A percentile compares a stretch with the other conserved stretches of the same genome.
These are phyloP conservation scores for Actinia tenebrosa DNA, from an alignment of 64 coral and sea anemone genomes.

Conservation along the genomic window DNA sequence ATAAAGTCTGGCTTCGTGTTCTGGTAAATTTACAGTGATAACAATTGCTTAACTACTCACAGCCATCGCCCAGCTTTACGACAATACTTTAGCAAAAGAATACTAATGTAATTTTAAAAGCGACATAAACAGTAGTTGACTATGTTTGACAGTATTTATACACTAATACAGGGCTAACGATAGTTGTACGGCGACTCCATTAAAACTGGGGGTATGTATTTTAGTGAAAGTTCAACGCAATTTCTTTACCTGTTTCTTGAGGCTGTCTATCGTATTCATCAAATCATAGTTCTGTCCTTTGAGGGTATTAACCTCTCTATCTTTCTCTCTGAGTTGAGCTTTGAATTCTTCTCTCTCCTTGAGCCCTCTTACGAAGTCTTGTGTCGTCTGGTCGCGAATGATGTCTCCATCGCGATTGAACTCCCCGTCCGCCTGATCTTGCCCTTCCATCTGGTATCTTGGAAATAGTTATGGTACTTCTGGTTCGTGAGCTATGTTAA, in stretches of 20 bases:
- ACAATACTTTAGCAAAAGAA: not conserved
- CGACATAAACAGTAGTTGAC: no score
- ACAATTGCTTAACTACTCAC: not conserved
- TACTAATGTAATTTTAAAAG: not conserved
- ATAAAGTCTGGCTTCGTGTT: not conserved
- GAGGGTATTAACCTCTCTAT: constrained; percentile 61
- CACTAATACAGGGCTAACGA: no score
- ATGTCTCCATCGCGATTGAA: not conserved
- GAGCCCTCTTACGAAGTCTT: constrained; percentile 83
- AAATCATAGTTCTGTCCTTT: constrained; percentile 87
- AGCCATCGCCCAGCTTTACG: not conserved
- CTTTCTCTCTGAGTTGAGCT: constrained; percentile 58
- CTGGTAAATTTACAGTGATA: not conserved
- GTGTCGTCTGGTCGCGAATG: constrained; percentile 72
- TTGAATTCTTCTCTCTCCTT: constrained; percentile 93
- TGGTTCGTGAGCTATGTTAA: constrained; percentile 14
- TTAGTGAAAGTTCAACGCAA: not conserved
- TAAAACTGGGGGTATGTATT: no score
- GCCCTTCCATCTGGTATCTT: not conserved
- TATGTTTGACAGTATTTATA: no score
- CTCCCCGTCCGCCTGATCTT: not conserved
- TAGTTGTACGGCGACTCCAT: no score
- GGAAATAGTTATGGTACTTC: not conserved
- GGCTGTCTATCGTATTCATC: constrained; percentile 62
- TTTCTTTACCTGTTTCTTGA: constrained; percentile 78